These are phyloP conservation scores for Pristiophorus japonicus DNA, from an alignment of 2,113 vertebrate genomes.

Conservation along the genomic window DNA sequence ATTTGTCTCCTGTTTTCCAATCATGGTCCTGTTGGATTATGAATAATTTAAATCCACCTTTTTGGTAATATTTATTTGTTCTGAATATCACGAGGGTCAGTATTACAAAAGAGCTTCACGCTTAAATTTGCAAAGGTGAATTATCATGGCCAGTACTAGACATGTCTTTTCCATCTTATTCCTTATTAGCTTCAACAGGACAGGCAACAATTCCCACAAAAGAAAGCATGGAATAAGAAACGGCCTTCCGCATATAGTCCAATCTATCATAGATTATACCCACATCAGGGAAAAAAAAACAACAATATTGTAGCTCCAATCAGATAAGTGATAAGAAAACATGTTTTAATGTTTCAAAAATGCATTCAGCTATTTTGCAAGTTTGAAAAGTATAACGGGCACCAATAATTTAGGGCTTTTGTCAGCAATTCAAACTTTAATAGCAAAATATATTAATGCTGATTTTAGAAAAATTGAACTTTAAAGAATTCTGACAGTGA, in stretches of 20 bases:
- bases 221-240: background rate
- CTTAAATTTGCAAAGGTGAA: background rate
- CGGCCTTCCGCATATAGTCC: background rate
- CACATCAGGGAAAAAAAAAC: background rate
- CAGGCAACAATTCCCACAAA: background rate
- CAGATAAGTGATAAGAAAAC: background rate
- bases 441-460: background rate
- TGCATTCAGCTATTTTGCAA: background rate
- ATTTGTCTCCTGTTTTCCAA: background rate
- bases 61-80: background rate
- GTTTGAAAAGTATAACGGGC: background rate
- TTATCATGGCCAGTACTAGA: background rate
- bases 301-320: background rate
- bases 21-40: background rate
- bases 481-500: background rate
- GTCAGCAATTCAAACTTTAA: background rate
- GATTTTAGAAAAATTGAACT: background rate
- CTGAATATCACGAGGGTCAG: background rate
- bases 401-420: background rate
- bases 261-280: background rate
- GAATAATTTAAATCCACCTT: background rate
- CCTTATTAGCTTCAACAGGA: background rate
- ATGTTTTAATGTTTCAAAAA: background rate
- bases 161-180: background rate
- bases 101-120: background rate